phyloP scores from a whole-genome alignment of 2,113 vertebrate species.

The Microtus oregoni region DNA sequence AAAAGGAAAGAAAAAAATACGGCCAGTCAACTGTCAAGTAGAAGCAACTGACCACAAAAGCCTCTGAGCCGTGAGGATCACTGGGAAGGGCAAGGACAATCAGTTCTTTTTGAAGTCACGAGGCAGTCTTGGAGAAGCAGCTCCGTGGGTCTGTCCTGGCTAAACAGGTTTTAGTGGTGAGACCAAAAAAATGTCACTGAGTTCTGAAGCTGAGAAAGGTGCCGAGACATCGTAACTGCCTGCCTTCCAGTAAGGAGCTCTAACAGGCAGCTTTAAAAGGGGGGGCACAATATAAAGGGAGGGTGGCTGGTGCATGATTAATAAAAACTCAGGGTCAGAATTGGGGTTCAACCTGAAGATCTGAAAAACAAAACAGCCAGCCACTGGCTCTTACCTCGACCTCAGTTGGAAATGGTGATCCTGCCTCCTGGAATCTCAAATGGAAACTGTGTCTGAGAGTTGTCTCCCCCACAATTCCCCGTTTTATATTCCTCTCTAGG shows the following conservation, averaged over 20 bases:
- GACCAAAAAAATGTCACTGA: not conserved
- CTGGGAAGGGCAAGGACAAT: not conserved
- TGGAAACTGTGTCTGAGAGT: no score
- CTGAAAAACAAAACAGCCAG: no score
- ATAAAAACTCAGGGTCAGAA: no score
- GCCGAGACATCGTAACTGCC: rapidly evolving
- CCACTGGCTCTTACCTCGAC: no score
- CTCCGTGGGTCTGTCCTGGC: not conserved
- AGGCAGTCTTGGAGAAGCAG: not conserved
- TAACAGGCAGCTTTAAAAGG: not conserved
- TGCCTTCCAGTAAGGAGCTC: not conserved
- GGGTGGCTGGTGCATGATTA: no score
- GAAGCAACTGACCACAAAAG: not conserved
- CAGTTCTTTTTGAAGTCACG: not conserved
- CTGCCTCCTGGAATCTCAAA: no score
- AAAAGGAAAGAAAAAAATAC: not conserved
- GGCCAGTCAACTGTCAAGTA: not conserved
- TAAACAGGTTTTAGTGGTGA: not conserved
- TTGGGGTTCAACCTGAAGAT: no score
- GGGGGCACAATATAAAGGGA: not conserved
- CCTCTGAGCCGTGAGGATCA: not conserved
- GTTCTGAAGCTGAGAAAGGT: not conserved
- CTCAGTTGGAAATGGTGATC: no score
- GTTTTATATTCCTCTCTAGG: no score
- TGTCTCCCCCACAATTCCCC: no score